Base-by-base conservation (phyloP, 2,888 invertebrate species). In the Beris chalybata region DNA sequence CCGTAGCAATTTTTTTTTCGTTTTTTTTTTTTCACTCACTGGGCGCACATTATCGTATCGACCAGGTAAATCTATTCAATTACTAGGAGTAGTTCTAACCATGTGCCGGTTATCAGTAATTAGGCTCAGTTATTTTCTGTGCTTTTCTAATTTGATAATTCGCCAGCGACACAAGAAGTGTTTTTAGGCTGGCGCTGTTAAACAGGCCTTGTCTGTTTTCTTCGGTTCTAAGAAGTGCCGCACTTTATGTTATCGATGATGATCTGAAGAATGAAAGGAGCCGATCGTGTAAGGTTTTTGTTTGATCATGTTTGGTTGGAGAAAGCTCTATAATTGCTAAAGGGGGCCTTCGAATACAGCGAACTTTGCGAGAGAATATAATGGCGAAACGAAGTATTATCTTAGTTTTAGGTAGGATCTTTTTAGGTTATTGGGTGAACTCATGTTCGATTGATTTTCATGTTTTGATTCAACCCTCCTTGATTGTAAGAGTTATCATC, bases 131-230 rank as follows among this genome's bases (percentile, higher is more conserved):
- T 48, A 65, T 57, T 65, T 57, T 57, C 57, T 65, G 57, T 65
- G 57, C 65, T 65, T 57, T 50, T 65, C 57, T 65, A 65, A 65
- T 65, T 65, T 65, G 65, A 65, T 65, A 65, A 65, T 65, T 52
- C 65, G 55, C 47, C 29, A 38, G 48, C 55, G 56, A 65, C 65
- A 65, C 56, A 55, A 55, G 55, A 65, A 65, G 38, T 56, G 65
- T 65, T 65, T 65, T 65, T 65, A 43, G 54, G 54, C 54, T 54
- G 53, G 52, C 54, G 45, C 64, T 64, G 64, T 64, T 54, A 4
- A 54, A 64, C 64, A 64, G 54, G 43, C 43, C 43, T 31, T 45
- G 29, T 50, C n/a, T 32, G 52, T 9, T 61, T n/a, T 61, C 50
- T 52, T 38, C 43, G 38, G 50, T 61, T 61, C 45, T 52, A 52